phyloP scores from a whole-genome alignment of 2,113 vertebrate genomes.

The Semnornis frantzii region DNA sequence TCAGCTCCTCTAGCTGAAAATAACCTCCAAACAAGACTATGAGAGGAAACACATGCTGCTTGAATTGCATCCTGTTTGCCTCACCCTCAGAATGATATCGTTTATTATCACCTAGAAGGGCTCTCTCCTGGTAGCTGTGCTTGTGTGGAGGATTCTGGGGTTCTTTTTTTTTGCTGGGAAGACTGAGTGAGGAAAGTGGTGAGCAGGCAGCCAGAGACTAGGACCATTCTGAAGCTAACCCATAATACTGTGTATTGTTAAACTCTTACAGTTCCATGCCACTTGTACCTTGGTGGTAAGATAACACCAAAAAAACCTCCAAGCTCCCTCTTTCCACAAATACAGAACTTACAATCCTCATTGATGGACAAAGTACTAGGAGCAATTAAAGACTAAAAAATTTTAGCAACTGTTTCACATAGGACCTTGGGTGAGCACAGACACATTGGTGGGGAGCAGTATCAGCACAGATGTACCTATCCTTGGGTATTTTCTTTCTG shows the following conservation, averaged over 20 bases:
- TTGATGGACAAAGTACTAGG: neutral
- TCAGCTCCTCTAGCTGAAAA: constrained; percentile 14
- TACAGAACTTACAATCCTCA: neutral
- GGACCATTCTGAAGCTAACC: neutral
- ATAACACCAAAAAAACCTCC: neutral
- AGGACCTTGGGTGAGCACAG: neutral
- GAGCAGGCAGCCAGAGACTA: neutral
- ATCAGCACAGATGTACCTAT: neutral
- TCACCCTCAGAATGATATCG: neutral
- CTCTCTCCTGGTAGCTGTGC: neutral
- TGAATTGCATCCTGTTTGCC: constrained; percentile 27
- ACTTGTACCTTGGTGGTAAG: neutral
- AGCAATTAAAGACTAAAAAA: neutral
- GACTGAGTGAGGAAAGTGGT: neutral
- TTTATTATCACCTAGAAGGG: neutral
- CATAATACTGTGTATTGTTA: neutral
- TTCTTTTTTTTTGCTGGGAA: neutral
- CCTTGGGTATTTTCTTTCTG: constrained; percentile 1
- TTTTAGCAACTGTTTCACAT: neutral
- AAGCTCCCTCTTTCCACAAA: neutral
- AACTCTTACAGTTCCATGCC: neutral
- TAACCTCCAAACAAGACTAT: neutral
- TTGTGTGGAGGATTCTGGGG: neutral
- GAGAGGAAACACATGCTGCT: neutral
- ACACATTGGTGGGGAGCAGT: neutral